A percentile compares a stretch with the other conserved stretches of the same genome.
phyloP scores from a whole-genome alignment of 2,797 vertebrate genomes.

The Pseudochirops cupreus region DNA sequence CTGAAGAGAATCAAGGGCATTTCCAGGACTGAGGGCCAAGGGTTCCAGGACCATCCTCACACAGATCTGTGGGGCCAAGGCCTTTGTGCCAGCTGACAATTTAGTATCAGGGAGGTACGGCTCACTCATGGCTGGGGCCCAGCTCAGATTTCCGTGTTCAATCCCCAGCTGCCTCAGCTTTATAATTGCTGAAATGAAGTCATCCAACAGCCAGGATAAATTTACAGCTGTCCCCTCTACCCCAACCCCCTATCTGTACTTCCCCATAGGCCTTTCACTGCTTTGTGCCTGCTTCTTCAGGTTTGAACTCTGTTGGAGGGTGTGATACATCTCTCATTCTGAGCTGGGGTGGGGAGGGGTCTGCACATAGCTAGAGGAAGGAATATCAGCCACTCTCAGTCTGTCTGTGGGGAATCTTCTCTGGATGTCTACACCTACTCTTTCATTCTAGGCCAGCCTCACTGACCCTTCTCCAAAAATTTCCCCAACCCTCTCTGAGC shows the following conservation, averaged over 20 bases:
- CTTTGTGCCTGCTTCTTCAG: not conserved
- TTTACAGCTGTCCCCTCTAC: not conserved
- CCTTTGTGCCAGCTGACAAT: not conserved
- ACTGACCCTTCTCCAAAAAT: not conserved
- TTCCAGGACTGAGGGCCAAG: not conserved
- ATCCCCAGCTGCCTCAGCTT: not conserved
- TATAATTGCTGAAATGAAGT: slow-evolving; percentile 2
- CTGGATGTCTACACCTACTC: not conserved
- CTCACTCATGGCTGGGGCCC: not conserved
- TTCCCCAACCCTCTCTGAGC: not conserved
- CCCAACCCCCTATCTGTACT: not conserved
- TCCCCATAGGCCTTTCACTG: not conserved
- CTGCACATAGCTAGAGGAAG: not conserved
- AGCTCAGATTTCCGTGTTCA: not conserved
- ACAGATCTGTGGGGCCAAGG: not conserved
- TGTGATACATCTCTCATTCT: not conserved
- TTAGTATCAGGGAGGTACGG: not conserved
- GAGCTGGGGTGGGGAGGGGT: not conserved
- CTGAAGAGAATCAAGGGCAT: not conserved
- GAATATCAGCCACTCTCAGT: not conserved
- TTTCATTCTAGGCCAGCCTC: not conserved
- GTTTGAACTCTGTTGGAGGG: not conserved
- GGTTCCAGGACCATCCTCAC: not conserved
- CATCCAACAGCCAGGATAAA: not conserved
- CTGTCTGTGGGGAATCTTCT: not conserved